phyloP scores from a whole-genome alignment of 2,888 invertebrate species.

The Microplitis deprimator region DNA sequence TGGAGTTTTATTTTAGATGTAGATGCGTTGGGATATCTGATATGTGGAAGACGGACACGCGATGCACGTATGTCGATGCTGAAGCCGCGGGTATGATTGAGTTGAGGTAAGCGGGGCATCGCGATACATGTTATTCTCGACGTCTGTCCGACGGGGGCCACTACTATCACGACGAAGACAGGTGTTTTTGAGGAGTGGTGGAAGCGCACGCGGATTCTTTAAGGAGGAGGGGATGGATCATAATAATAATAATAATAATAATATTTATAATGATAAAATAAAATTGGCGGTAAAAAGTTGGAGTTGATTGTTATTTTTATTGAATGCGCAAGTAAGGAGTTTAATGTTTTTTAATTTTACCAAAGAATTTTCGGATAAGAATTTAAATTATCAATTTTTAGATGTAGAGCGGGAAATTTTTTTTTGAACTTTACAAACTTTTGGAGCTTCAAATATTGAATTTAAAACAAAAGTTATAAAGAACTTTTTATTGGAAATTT shows the following conservation, averaged over 20 bases:
- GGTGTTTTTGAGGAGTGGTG: conserved; percentile 47
- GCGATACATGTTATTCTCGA: conserved; percentile 30
- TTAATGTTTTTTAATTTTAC: too few species aligned
- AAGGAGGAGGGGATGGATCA: background rate
- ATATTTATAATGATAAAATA: background rate
- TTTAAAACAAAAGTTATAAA: too few species aligned
- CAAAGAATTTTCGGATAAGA: too few species aligned
- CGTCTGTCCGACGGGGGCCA: conserved; percentile 35
- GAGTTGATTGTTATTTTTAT: too few species aligned
- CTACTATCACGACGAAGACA: conserved; percentile 45
- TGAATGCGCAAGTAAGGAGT: too few species aligned
- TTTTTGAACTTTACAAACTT: too few species aligned
- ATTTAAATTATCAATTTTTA: too few species aligned
- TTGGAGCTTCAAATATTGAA: too few species aligned
- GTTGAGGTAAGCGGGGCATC: conserved; percentile 46
- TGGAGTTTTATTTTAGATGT: background rate
- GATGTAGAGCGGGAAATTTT: too few species aligned
- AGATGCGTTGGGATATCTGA: background rate
- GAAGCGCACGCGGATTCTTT: conserved; percentile 26
- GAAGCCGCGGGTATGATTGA: conserved; percentile 42
- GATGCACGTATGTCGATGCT: conserved; percentile 17
- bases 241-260: background rate
- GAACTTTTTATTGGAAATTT: too few species aligned
- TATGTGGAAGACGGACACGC: background rate
- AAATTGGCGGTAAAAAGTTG: too few species aligned